Evolutionary conservation across 1,140 invertebrate species (phyloP), one percentile per base, ranked within the genome.

Genomic region (Cyphomyrmex costatus): DNA sequence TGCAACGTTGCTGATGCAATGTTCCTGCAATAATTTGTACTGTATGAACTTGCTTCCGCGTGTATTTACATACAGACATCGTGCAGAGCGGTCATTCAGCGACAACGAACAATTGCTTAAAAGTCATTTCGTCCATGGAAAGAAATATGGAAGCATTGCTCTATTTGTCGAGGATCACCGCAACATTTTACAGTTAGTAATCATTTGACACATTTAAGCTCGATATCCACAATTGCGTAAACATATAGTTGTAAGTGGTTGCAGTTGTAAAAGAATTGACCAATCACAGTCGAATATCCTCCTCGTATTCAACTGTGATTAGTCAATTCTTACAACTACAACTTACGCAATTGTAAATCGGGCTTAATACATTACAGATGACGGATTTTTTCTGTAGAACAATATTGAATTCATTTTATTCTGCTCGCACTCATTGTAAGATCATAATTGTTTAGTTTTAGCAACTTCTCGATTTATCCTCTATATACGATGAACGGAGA

Each of bases 121-220:
- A 19, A 12, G 19, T 53, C 77, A 14, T 56, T 27, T 21, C 10
- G 46, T 56, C 24, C 63, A 74, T 53, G 16, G 51, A 19, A 58
- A 46, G 83, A 7, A 86, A 65, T 65, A 85, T 14, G 27, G 27
- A n/a, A 58, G 36, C 5, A 2, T 88, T 24, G 60, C 30, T 36
- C 30, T 58, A 2, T 89, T 77, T 46, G 71, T 88, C 27, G 33
- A 83, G 10, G 65, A 74, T 78, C 88, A 89, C 77, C 61, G 61
- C 58, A 66, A 46, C 21, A 74, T 76, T 30, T 73, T 86, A 49
- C 58, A 89, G 86, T 88, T 36, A 49, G 86, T 78, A 66, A 71
- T 68, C 30, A 19, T 42, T 70, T 56, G 30, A 80, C 61, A 36
- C 19, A 61, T 46, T 1, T 56, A 51, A n/a, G n/a, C n/a, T n/a